Percentiles rank a stretch among this genome's conserved stretches.
phyloP scores from a whole-genome alignment of 2,113 vertebrate species.

The Pseudonaja textilis region DNA sequence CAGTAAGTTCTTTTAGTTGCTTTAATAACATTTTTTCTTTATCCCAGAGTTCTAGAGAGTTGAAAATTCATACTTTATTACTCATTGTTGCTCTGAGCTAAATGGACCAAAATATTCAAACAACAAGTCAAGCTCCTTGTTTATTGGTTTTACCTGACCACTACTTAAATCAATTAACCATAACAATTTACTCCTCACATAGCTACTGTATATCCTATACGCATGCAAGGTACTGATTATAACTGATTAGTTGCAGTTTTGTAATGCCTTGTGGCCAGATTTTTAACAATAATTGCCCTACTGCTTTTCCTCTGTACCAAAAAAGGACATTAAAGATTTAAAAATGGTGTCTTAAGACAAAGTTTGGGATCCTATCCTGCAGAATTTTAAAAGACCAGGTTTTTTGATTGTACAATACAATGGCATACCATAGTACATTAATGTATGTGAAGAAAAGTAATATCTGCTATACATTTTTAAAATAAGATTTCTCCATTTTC shows the following conservation, averaged over 20 bases:
- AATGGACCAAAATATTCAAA: neutral
- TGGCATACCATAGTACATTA: neutral
- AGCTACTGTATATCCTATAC: neutral
- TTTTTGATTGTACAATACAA: neutral
- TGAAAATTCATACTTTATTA: neutral
- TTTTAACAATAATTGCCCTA: neutral
- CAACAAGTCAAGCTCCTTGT: neutral
- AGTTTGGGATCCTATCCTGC: neutral
- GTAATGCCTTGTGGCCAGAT: neutral
- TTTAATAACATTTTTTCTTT: neutral
- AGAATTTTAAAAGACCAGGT: no score
- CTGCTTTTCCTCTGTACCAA: neutral
- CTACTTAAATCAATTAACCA: neutral
- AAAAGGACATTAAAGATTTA: neutral
- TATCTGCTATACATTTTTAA: neutral
- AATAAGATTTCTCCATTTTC: neutral
- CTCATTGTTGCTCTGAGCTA: neutral
- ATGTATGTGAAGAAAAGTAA: neutral
- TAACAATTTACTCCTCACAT: neutral
- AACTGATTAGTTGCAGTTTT: neutral
- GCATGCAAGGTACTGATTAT: neutral
- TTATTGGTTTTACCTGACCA: neutral
- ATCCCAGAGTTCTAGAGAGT: neutral
- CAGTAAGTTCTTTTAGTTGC: neutral
- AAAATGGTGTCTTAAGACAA: neutral